A percentile compares a stretch with the other conserved stretches of the same genome.
phyloP scores from a whole-genome alignment of 2,797 vertebrate species.

The Knipowitschia caucasica region DNA sequence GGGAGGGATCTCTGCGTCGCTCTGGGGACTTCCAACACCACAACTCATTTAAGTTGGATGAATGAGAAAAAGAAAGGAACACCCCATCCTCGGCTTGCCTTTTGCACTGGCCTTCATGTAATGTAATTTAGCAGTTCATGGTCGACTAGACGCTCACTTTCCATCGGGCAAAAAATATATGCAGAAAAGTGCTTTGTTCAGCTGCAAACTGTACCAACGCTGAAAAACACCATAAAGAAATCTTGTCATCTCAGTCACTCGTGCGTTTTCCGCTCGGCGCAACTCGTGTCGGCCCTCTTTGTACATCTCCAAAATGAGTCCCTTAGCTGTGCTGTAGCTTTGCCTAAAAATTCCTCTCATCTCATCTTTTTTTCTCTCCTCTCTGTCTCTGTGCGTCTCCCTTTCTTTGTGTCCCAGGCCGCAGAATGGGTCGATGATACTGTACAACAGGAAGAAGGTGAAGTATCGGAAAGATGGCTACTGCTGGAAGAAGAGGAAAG shows the following conservation, averaged over 20 bases:
- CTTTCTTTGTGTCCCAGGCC: slow-evolving; percentile 78
- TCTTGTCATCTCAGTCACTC: slow-evolving; percentile 69
- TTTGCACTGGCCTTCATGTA: slow-evolving; percentile 54
- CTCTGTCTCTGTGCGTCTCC: slow-evolving; percentile 26
- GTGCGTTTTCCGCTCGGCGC: slow-evolving; percentile 60
- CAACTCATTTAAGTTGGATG: slow-evolving; percentile 74
- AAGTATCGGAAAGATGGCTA: slow-evolving; percentile 99
- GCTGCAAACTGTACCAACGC: slow-evolving; percentile 65
- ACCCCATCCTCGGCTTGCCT: slow-evolving; percentile 26
- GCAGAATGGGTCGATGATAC: slow-evolving; percentile 99
- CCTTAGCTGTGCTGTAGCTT: slow-evolving; percentile 63
- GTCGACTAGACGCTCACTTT: slow-evolving; percentile 30
- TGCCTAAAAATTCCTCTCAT: slow-evolving; percentile 63
- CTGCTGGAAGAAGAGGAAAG: slow-evolving; percentile 99
- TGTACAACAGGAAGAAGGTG: slow-evolving; percentile 99
- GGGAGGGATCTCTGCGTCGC: slow-evolving; percentile 57
- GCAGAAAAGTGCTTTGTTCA: slow-evolving; percentile 69
- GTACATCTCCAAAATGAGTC: slow-evolving; percentile 70
- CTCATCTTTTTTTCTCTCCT: slow-evolving; percentile 42
- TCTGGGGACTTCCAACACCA: slow-evolving; percentile 65
- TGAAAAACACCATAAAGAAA: slow-evolving; percentile 63
- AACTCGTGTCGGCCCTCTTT: slow-evolving; percentile 59
- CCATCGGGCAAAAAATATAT: slow-evolving; percentile 49
- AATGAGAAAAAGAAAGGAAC: slow-evolving; percentile 58
- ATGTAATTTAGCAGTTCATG: slow-evolving; percentile 49